These are phyloP conservation scores for Acanthoscelides obtectus DNA, from an alignment of 2,888 invertebrate genomes.

Conservation along the genomic window DNA sequence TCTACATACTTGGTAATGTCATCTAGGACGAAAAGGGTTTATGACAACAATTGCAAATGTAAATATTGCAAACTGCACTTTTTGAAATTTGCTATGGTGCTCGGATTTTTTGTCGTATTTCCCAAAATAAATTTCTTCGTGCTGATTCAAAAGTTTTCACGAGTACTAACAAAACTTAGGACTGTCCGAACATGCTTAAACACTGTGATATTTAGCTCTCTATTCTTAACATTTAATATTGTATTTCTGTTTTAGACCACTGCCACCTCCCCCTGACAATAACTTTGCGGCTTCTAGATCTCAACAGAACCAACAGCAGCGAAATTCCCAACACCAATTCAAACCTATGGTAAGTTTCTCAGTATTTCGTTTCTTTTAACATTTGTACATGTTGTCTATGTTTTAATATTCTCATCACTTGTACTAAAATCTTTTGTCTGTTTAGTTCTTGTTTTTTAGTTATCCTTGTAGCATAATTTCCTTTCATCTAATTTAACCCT, in stretches of 20 bases:
- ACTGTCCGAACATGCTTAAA: too few species aligned
- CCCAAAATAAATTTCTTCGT: too few species aligned
- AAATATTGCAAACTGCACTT: too few species aligned
- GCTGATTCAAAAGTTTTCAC: too few species aligned
- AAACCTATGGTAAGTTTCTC: conserved; percentile 72
- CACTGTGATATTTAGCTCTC: too few species aligned
- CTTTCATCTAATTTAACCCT: conserved; percentile 50
- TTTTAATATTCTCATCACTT: conserved; percentile 10
- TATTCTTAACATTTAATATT: not conserved
- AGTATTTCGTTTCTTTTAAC: not conserved
- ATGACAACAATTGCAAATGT: too few species aligned
- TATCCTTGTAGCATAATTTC: conserved; percentile 28
- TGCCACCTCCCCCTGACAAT: conserved; percentile 79
- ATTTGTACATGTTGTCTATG: conserved; percentile 6
- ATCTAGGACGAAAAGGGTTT: too few species aligned
- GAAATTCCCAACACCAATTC: conserved; percentile 80
- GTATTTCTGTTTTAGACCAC: conserved; percentile 54
- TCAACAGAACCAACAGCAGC: conserved; percentile 61
- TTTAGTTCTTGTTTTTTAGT: conserved; percentile 26
- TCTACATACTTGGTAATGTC: too few species aligned
- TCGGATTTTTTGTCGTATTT: too few species aligned
- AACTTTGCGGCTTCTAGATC: conserved; percentile 50
- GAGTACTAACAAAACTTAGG: too few species aligned
- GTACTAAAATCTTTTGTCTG: conserved; percentile 10
- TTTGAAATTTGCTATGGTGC: too few species aligned